Base-by-base conservation (phyloP, 2,888 invertebrate genomes). In the Apamea crenata region DNA sequence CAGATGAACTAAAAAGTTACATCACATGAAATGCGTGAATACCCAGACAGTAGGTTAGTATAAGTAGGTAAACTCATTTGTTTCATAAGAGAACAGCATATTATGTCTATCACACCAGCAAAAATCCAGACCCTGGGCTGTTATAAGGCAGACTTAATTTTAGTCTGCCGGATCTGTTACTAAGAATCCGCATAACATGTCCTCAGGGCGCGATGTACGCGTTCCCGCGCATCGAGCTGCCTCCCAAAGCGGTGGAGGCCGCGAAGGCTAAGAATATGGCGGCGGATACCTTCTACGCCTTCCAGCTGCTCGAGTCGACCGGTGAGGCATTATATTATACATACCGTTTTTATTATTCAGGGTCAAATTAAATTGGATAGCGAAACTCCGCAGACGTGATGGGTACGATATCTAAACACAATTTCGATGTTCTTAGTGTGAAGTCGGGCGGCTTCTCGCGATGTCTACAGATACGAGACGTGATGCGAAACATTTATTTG, bases 171-270 rank as follows among this genome's bases (percentile, higher is more conserved):
- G 14, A 50, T 14, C 36, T 65, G 32, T 71, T 16, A 56, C 25
- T 44, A 18, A 47, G 32, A n/a, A 50, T n/a, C 21, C 10, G 14
- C 16, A 32, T 16, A 6, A 53, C 1, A 32, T 32, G 32, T 59
- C 21, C n/a, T 32, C 91, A 98, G 98, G 98, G 99, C n/a, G 99
- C 99, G 12, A 99, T 99, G 99, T 99, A 99, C 95, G 99, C 99
- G 82, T 99, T 99, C 95, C 99, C 99, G 0, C 97, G 98, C 92
- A 97, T 99, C 78, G 97, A 97, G 71, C 93, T 99, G 76, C 99
- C 99, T 6, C 95, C 97, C 67, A 98, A 98, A 93, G 99, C 99
- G 0, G 97, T 99, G 63, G 98, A 97, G 88, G 98, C 98, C 40
- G 99, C 99, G 4, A 97, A 98, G 95, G 96, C 97, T 53, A 97